Percentiles rank a stretch among this genome's conserved stretches.
phyloP scores from a whole-genome alignment of 2,113 vertebrate species.

The Megatriorchis doriae region DNA sequence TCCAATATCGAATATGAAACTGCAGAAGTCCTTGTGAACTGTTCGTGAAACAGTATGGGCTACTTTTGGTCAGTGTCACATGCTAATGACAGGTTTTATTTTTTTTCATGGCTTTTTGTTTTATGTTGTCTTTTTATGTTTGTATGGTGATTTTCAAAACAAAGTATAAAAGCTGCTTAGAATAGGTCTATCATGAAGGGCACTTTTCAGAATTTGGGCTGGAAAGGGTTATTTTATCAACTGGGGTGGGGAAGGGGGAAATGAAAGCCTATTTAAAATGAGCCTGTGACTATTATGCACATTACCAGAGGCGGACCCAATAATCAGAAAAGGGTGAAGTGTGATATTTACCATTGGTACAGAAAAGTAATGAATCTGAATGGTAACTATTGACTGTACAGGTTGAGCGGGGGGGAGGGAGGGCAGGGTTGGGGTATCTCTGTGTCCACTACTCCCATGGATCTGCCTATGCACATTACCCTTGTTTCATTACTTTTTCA shows the following conservation, averaged over 20 bases:
- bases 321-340: constrained; percentile 69
- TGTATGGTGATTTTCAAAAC: constrained; percentile 72
- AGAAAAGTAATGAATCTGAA: not conserved
- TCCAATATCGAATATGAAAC: constrained; percentile 67
- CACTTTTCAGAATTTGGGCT: constrained; percentile 83
- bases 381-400: constrained; percentile 48
- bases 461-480: constrained; percentile 82
- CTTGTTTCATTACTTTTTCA: constrained; percentile 77
- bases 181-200: constrained; percentile 84
- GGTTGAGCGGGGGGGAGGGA: constrained; percentile 30
- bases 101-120: constrained; percentile 69
- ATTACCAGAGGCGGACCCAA: constrained; percentile 75
- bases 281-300: constrained; percentile 85
- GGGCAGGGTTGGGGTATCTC: constrained; percentile 31
- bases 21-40: constrained; percentile 78
- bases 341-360: constrained; percentile 60
- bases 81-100: constrained; percentile 71
- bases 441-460: constrained; percentile 62
- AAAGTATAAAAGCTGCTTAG: constrained; percentile 84
- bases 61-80: constrained; percentile 71
- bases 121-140: constrained; percentile 72
- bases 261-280: constrained; percentile 77
- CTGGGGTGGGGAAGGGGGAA: constrained; percentile 57
- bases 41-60: constrained; percentile 76
- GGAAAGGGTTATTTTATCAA: constrained; percentile 79